These are phyloP conservation scores for Trichoplusia ni DNA, from an alignment of 1,140 invertebrate species.

Conservation along the genomic window DNA sequence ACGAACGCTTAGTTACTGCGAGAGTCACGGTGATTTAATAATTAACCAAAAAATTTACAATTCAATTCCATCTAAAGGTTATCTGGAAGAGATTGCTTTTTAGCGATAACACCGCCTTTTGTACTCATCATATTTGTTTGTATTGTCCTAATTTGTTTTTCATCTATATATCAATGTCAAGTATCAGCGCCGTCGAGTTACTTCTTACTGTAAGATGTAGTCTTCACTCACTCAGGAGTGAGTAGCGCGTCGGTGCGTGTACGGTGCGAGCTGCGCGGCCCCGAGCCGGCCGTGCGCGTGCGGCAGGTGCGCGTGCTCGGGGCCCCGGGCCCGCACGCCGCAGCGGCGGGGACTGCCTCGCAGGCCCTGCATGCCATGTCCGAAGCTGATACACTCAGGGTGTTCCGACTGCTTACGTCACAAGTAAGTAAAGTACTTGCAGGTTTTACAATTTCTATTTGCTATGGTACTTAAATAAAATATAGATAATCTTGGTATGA, in stretches of 20 bases:
- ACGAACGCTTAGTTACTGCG: too few relatives aligned
- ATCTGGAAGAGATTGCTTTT: too few relatives aligned
- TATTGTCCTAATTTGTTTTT: too few relatives aligned
- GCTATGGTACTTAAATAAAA: background rate
- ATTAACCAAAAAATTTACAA: too few relatives aligned
- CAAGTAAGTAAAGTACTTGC: conserved; percentile 82
- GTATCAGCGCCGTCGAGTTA: too few relatives aligned
- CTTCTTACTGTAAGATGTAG: background rate
- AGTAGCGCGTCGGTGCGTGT: conserved; percentile 72
- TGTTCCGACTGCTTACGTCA: conserved; percentile 96
- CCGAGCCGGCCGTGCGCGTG: conserved; percentile 93
- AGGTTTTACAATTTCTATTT: too few relatives aligned
- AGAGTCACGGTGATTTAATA: too few relatives aligned
- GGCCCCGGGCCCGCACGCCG: conserved; percentile 85
- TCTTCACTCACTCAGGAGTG: conserved; percentile 36
- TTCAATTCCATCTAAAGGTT: too few relatives aligned
- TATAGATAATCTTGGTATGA: background rate
- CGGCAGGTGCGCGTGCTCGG: conserved; percentile 91
- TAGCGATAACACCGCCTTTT: too few relatives aligned
- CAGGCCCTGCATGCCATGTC: conserved; percentile 93
- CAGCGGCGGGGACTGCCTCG: conserved; percentile 39
- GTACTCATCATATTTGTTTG: background rate
- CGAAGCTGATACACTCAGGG: conserved; percentile 95
- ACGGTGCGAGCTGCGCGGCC: conserved; percentile 93
- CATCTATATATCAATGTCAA: too few relatives aligned